These are phyloP conservation scores for Sylvia atricapilla DNA, from an alignment of 2,113 vertebrate genomes.

Conservation along the genomic window DNA sequence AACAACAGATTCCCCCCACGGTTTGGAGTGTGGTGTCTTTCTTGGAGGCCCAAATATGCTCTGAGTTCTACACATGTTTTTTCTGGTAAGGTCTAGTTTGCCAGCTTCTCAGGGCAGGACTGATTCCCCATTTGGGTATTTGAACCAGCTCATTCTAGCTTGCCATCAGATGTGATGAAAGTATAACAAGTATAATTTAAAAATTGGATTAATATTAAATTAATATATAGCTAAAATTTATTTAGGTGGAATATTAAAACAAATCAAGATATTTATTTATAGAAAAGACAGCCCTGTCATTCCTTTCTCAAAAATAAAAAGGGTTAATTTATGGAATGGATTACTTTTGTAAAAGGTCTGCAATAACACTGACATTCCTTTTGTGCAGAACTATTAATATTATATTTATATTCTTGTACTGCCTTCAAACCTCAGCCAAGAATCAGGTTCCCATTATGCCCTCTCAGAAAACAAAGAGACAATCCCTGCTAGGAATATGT, in stretches of 20 bases:
- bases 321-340: not conserved
- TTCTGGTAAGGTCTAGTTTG: not conserved
- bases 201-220: not conserved
- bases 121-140: not conserved
- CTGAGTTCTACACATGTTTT: not conserved
- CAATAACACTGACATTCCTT: not conserved
- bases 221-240: not conserved
- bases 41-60: not conserved
- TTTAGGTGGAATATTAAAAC: not conserved
- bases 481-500: not conserved
- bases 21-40: not conserved
- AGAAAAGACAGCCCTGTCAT: not conserved
- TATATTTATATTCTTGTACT: constrained; percentile 17
- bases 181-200: not conserved
- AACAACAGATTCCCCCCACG: not conserved
- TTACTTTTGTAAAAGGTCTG: not conserved
- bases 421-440: constrained; percentile 4
- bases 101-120: not conserved
- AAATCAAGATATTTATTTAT: not conserved
- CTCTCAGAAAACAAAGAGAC: constrained; percentile 14
- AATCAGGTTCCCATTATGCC: not conserved
- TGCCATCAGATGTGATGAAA: not conserved
- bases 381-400: not conserved
- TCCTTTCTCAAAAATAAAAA: not conserved
- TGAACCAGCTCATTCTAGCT: not conserved